Conservation (phyloP, 2,113 vertebrate species). For the Lutjanus erythropterus region DNA sequence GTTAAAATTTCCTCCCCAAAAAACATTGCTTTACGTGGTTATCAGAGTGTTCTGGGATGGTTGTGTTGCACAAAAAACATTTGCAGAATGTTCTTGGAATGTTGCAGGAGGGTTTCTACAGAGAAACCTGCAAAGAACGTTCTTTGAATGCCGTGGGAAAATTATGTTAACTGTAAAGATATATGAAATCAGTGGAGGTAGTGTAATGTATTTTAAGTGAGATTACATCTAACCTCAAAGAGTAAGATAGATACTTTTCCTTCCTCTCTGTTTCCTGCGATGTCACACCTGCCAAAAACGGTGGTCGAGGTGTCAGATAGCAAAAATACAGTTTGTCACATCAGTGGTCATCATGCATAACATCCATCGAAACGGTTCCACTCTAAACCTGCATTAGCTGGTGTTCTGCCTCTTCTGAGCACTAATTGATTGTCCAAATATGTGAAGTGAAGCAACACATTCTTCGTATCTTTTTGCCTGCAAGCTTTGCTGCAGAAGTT, state of each 20-base stretch:
- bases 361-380: neutral
- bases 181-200: too few relatives aligned
- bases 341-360: neutral
- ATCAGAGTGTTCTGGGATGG: too few relatives aligned
- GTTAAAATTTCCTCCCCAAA: too few relatives aligned
- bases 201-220: neutral
- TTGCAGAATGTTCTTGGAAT: too few relatives aligned
- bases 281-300: neutral
- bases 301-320: neutral
- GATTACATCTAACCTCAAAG: conserved; percentile 4
- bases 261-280: neutral
- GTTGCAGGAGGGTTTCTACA: too few relatives aligned
- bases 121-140: too few relatives aligned
- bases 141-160: too few relatives aligned
- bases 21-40: too few relatives aligned
- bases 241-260: neutral
- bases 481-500: conserved; percentile 22
- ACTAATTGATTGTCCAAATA: neutral
- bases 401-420: neutral
- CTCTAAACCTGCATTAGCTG: neutral
- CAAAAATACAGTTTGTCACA: conserved; percentile 1
- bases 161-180: too few relatives aligned
- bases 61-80: too few relatives aligned
- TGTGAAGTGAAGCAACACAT: neutral
- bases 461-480: conserved; percentile 1